Conservation (phyloP, 1,140 invertebrate genomes). For the Drosophila ohnishii region DNA sequence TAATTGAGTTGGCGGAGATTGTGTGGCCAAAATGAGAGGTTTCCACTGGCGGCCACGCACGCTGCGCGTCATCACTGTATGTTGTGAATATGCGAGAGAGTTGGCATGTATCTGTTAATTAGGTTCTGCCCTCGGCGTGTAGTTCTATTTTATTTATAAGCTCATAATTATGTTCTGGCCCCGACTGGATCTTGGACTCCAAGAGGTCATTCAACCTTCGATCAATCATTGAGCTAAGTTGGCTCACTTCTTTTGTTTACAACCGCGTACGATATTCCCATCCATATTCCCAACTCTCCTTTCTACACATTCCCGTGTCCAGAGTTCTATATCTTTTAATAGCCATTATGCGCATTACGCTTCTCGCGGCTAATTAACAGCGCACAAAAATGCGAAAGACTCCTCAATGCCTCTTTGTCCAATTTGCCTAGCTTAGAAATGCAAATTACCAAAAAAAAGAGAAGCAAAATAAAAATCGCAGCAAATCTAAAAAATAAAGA, state of each 20-base stretch:
- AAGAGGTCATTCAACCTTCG: slow-evolving; percentile 65
- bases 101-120: slow-evolving; percentile 29
- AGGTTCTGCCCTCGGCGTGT: slow-evolving; percentile 28
- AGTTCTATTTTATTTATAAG: slow-evolving; percentile 59
- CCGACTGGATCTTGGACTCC: slow-evolving; percentile 13
- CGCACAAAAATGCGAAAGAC: slow-evolving; percentile 49
- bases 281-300: slow-evolving; percentile 17
- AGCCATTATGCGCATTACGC: slow-evolving; percentile 58
- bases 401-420: slow-evolving; percentile 64
- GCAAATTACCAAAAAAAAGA: slow-evolving; percentile 59
- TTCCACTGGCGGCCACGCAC: slow-evolving; percentile 64
- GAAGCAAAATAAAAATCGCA: neutral
- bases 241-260: slow-evolving; percentile 45
- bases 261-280: slow-evolving; percentile 22
- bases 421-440: slow-evolving; percentile 68
- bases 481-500: neutral
- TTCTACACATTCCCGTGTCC: slow-evolving; percentile 31
- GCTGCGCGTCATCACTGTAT: slow-evolving; percentile 45
- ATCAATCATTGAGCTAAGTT: slow-evolving; percentile 59
- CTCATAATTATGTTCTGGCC: slow-evolving; percentile 50
- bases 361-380: slow-evolving; percentile 66
- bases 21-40: slow-evolving; percentile 33
- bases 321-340: slow-evolving; percentile 42
- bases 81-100: slow-evolving; percentile 10
- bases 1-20: slow-evolving; percentile 60